Evolutionary conservation across 1,140 invertebrate genomes (phyloP).

Genomic region (Trichonephila clavata): DNA sequence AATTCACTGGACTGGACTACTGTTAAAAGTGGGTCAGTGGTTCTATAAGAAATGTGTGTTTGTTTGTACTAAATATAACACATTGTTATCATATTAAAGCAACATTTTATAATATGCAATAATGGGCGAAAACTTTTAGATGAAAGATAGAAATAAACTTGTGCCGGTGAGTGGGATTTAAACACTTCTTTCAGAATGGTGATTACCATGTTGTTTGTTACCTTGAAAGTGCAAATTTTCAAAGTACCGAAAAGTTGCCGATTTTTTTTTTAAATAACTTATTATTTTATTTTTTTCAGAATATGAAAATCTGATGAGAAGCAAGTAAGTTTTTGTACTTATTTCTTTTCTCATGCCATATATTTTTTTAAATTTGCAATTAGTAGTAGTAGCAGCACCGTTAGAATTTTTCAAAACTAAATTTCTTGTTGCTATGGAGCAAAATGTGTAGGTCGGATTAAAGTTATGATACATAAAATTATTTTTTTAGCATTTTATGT

Average conservation of each 20-base stretch:
- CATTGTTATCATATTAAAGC: neutral
- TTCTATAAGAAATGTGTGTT: constrained; percentile 29
- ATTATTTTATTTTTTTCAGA: constrained; percentile 37
- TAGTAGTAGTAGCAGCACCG: neutral
- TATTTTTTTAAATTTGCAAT: neutral
- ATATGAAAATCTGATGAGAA: neutral
- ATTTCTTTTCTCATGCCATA: neutral
- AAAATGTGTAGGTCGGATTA: no score
- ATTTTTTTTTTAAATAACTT: constrained; percentile 21
- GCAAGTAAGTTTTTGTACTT: neutral
- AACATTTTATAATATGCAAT: neutral
- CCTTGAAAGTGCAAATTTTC: constrained; percentile 42
- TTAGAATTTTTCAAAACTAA: neutral
- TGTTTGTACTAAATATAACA: constrained; percentile 19
- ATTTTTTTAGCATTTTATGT: no score
- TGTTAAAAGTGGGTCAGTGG: constrained; percentile 63
- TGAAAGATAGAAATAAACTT: neutral
- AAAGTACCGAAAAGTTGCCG: constrained; percentile 26
- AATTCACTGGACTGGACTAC: constrained; percentile 2
- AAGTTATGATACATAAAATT: no score
- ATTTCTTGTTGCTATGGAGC: no score
- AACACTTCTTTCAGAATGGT: neutral
- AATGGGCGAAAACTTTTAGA: neutral
- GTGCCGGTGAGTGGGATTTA: constrained; percentile 24
- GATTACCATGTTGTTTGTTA: constrained; percentile 54